Evolutionary conservation across 2,797 vertebrate species (phyloP).

Genomic region (Urosaurus nigricauda): DNA sequence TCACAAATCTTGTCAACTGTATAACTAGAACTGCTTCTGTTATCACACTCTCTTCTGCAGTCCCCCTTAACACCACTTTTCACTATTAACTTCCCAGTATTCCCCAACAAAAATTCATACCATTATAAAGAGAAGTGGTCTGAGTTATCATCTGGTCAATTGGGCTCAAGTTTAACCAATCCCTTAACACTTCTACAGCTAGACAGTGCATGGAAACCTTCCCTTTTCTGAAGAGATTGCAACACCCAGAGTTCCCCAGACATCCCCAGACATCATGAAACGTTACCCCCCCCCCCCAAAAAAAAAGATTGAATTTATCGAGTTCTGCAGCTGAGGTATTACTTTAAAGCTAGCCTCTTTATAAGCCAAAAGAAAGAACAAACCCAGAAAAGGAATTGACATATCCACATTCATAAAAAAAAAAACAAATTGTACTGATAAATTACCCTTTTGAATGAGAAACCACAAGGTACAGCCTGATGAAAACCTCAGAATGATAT

Average conservation of each 20-base stretch:
- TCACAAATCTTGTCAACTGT: too few relatives aligned
- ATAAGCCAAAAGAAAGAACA: neutral
- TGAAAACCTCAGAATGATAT: constrained; percentile 53
- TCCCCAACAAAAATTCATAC: constrained; percentile 16
- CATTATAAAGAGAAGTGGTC: neutral
- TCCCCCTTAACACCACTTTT: too few relatives aligned
- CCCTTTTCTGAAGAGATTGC: too few relatives aligned
- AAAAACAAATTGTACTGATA: constrained; percentile 43
- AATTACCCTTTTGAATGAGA: constrained; percentile 12
- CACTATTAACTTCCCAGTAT: too few relatives aligned
- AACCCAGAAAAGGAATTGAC: constrained; percentile 4
- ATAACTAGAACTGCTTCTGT: too few relatives aligned
- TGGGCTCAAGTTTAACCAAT: neutral
- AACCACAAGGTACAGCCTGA: constrained; percentile 32
- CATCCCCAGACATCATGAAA: neutral
- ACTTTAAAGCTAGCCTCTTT: neutral
- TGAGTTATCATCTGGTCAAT: neutral
- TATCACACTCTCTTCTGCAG: too few relatives aligned
- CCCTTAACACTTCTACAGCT: neutral
- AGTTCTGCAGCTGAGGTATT: neutral
- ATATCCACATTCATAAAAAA: neutral
- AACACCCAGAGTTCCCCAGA: neutral
- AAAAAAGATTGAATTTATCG: too few relatives aligned
- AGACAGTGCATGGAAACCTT: neutral
- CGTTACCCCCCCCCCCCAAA: too few relatives aligned